Evolutionary conservation across 2,797 vertebrate species (phyloP).

Genomic region (Pteronotus mesoamericanus): DNA sequence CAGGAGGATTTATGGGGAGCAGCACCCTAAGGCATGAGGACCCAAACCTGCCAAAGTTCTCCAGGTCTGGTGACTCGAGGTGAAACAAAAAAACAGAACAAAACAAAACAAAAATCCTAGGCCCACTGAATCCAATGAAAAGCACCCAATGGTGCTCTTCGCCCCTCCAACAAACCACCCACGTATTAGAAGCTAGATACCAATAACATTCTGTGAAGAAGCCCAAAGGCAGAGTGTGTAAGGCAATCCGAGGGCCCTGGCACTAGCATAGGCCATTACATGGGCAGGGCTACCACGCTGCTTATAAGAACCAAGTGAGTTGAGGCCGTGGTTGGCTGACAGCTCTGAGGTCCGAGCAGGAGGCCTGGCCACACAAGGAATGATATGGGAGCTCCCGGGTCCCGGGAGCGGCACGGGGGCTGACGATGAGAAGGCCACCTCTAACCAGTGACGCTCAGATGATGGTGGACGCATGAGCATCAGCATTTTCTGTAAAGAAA

Average conservation of each 20-base stretch:
- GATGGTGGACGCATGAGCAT: background rate
- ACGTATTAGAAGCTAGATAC: background rate
- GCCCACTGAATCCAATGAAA: background rate
- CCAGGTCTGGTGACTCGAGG: background rate
- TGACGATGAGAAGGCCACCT: background rate
- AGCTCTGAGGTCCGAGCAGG: background rate
- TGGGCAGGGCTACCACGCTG: background rate
- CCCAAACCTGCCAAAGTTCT: background rate
- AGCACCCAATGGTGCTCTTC: background rate
- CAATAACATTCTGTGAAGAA: background rate
- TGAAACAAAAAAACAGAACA: background rate
- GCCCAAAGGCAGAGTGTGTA: background rate
- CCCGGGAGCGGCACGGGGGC: background rate
- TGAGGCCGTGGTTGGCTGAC: background rate
- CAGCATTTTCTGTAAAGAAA: background rate
- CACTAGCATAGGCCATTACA: background rate
- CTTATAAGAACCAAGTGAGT: background rate
- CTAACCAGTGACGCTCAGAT: background rate
- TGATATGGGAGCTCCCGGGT: background rate
- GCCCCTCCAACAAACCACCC: background rate
- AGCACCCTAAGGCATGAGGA: background rate
- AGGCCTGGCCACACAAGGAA: background rate
- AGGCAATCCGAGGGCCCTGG: background rate
- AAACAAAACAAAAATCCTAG: background rate
- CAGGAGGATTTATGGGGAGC: background rate